Conservation (phyloP, 2,888 invertebrate genomes). For the Subacronicta megacephala region DNA sequence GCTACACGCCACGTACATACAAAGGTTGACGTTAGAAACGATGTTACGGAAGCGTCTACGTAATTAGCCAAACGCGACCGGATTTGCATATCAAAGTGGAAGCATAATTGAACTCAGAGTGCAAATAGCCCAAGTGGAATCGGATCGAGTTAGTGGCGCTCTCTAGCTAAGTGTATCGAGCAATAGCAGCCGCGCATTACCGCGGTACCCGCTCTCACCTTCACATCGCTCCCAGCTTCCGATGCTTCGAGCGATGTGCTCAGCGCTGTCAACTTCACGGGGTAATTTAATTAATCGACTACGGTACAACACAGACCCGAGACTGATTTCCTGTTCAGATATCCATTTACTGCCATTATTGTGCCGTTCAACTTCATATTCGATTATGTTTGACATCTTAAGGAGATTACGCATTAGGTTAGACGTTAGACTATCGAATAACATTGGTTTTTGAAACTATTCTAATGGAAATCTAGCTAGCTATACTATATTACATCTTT, state of each 20-base stretch:
- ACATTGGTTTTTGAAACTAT: constrained; percentile 15
- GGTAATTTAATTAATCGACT: constrained; percentile 87
- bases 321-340: constrained; percentile 84
- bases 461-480: too few species aligned
- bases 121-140: constrained; percentile 87
- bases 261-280: constrained; percentile 71
- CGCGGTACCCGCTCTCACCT: constrained; percentile 42
- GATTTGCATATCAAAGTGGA: constrained; percentile 89
- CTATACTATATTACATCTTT: too few species aligned
- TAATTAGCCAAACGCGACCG: constrained; percentile 85
- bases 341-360: constrained; percentile 84
- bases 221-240: constrained; percentile 45
- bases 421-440: constrained; percentile 22
- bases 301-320: constrained; percentile 76
- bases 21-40: constrained; percentile 76
- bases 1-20: constrained; percentile 26
- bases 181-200: constrained; percentile 60
- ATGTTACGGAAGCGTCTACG: constrained; percentile 82
- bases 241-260: constrained; percentile 58
- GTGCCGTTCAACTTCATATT: constrained; percentile 80
- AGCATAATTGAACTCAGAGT: constrained; percentile 85
- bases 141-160: constrained; percentile 85
- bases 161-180: constrained; percentile 76
- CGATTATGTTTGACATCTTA: constrained; percentile 72
- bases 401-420: constrained; percentile 33